Conservation (phyloP, 1,140 invertebrate species). For the Bicyclus anynana region DNA sequence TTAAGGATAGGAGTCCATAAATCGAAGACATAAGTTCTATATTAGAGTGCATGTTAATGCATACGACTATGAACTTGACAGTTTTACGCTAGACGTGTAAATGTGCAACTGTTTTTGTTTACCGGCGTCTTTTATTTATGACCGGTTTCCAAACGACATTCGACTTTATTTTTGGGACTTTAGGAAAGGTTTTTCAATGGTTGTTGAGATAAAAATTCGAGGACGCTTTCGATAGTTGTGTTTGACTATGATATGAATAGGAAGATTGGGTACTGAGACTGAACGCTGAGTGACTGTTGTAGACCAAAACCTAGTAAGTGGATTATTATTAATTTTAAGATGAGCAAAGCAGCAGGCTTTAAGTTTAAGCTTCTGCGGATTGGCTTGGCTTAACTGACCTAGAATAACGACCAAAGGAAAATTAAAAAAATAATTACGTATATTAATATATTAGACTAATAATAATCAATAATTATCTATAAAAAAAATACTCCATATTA, state of each 20-base stretch:
- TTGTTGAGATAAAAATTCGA: constrained; percentile 26
- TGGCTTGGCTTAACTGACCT: too few species aligned
- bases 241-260: constrained; percentile 22
- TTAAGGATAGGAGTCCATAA: constrained; percentile 6
- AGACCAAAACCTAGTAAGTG: background rate
- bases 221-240: constrained; percentile 28
- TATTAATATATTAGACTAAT: too few species aligned
- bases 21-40: background rate
- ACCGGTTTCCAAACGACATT: constrained; percentile 12
- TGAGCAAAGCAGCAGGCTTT: too few species aligned
- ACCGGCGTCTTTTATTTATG: constrained; percentile 26
- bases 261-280: constrained; percentile 1
- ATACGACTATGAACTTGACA: background rate
- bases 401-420: too few species aligned
- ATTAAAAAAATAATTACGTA: too few species aligned
- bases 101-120: constrained; percentile 43
- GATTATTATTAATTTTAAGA: background rate
- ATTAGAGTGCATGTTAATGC: constrained; percentile 1
- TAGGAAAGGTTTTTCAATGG: background rate
- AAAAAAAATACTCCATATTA: too few species aligned
- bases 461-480: too few species aligned
- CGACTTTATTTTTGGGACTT: constrained; percentile 3
- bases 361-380: too few species aligned
- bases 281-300: background rate
- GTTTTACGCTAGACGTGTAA: constrained; percentile 12